Evolutionary conservation across 2,888 invertebrate genomes (phyloP).

Genomic region (Ceriagrion tenellum): DNA sequence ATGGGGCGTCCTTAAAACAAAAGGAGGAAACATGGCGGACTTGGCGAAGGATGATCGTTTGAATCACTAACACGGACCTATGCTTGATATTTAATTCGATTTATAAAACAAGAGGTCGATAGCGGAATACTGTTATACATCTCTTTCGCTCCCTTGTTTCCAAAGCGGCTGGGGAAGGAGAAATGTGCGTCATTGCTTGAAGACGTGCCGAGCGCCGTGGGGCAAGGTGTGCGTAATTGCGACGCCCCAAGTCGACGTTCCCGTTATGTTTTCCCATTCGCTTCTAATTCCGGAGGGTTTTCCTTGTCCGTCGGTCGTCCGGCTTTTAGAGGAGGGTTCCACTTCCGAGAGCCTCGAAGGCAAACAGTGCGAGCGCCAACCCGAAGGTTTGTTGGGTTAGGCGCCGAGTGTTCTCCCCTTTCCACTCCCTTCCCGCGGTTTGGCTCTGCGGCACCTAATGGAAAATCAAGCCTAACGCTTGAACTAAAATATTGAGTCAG

Average conservation of each 20-base stretch:
- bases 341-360: background rate
- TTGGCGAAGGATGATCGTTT: too few species aligned
- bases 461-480: background rate
- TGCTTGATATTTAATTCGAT: too few species aligned
- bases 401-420: background rate
- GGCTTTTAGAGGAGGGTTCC: background rate
- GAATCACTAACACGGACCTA: too few species aligned
- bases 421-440: background rate
- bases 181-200: background rate
- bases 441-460: background rate
- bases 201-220: background rate
- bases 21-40: too few species aligned
- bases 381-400: background rate
- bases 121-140: too few species aligned
- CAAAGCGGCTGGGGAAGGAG: too few species aligned
- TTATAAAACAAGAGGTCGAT: too few species aligned
- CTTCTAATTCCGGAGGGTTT: background rate
- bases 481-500: background rate
- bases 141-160: too few species aligned
- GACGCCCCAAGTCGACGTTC: background rate
- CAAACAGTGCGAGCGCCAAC: background rate
- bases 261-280: constrained; percentile 12
- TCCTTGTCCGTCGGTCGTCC: background rate
- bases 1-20: too few species aligned
- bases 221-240: background rate